phyloP scores from a whole-genome alignment of 2,888 invertebrate genomes.

The Psococerastis gibbosa region DNA sequence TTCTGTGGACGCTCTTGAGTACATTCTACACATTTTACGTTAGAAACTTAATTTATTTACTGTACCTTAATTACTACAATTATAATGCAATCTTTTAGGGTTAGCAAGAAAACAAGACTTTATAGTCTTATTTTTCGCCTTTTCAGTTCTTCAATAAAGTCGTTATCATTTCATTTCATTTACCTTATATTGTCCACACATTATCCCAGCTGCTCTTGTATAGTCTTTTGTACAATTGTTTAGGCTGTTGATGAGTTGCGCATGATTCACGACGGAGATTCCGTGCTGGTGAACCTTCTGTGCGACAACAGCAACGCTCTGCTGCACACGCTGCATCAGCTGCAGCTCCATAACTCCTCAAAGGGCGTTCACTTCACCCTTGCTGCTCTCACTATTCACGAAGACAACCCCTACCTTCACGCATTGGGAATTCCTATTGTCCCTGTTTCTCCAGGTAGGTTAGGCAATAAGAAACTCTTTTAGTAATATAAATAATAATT shows the following conservation, averaged over 20 bases:
- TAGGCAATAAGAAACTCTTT: no score
- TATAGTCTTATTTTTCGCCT: no score
- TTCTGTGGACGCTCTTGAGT: no score
- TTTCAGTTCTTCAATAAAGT: no score
- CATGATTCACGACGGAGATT: conserved; percentile 69
- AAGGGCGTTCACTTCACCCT: conserved; percentile 54
- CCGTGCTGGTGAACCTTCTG: conserved; percentile 66
- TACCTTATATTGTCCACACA: conserved; percentile 11
- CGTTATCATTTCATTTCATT: no score
- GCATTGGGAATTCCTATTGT: neutral
- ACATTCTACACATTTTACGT: no score
- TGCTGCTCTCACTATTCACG: conserved; percentile 20
- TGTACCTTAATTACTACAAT: no score
- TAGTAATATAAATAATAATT: no score
- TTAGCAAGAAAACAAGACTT: no score
- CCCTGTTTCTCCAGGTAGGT: neutral
- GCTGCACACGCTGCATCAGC: conserved; percentile 66
- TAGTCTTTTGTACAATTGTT: conserved; percentile 12
- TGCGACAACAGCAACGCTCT: conserved; percentile 71
- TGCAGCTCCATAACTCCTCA: conserved; percentile 54
- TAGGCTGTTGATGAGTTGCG: conserved; percentile 63
- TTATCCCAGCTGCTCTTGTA: conserved; percentile 2
- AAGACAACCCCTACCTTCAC: neutral
- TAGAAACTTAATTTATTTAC: no score
- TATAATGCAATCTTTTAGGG: no score